Base-by-base conservation (phyloP, 2,888 invertebrate species). In the Acrobasis consociella region DNA sequence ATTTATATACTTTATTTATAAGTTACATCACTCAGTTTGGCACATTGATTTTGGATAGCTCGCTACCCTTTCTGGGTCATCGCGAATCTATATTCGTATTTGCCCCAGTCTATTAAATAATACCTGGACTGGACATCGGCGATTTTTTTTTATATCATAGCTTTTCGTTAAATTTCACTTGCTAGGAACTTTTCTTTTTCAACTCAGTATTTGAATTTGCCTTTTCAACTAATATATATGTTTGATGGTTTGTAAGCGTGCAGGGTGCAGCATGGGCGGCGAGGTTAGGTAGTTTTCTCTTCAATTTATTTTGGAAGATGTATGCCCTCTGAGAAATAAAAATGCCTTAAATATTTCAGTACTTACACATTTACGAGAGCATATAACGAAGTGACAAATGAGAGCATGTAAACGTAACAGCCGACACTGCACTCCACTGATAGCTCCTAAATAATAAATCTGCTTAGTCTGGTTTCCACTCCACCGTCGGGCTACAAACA, bases 1-100 rank as follows among this genome's bases (percentile, higher is more conserved):
- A 53, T 52, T 31, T 53, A 22, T 51, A 51, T 13, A 37, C 8
- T 13, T 52, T 37, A 8, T n/a, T 42, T 42, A 42, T n/a, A n/a
- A 11, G 37, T 15, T 15, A 37, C 15, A n/a, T 52, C n/a, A 52
- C 31, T 49, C 31, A 17, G 37, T 31, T 31, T 46, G 22, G 22
- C 58, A 37, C 58, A 59, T 59, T 59, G 58, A 59, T 59, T 59
- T 49, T 16, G 58, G 58, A 37, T 49, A 49, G 49, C 31, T n/a
- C 49, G 37, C 49, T 38, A 38, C 38, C 53, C 53, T 50, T 59
- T 31, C 49, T 37, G n/a, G 58, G 49, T 53, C 53, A 38, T 53
- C 9, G 53, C 53, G n/a, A 15, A 53, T 53, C 46, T 46, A 46
- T n/a, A 13, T 46, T 46, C 46, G 13, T 5, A 46, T 13, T 46